phyloP scores from a whole-genome alignment of 1,140 invertebrate genomes.

The Lanistes nyassanus region DNA sequence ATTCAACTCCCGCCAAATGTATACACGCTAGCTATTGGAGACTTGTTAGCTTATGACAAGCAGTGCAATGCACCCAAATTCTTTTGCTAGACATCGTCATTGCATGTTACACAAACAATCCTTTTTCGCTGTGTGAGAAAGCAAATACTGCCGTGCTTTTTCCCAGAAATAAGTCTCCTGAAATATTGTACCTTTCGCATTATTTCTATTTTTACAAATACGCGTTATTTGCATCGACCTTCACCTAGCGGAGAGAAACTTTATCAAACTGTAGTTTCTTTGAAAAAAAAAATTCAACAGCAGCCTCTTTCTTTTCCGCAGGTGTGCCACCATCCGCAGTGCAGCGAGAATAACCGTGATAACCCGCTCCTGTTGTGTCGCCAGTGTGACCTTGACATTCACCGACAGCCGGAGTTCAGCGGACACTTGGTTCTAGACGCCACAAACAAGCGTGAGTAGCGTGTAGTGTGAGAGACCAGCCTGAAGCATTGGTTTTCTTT shows the following conservation, averaged over 20 bases:
- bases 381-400: conserved; percentile 44
- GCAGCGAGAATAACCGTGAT: conserved; percentile 43
- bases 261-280: too few relatives aligned
- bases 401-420: conserved; percentile 37
- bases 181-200: neutral
- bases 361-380: conserved; percentile 44
- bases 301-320: conserved; percentile 26
- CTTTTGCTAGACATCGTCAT: too few relatives aligned
- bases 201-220: neutral
- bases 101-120: too few relatives aligned
- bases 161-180: neutral
- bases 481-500: too few relatives aligned
- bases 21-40: neutral
- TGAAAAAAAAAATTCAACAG: too few relatives aligned
- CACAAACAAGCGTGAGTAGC: conserved; percentile 35
- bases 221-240: neutral
- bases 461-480: too few relatives aligned
- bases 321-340: conserved; percentile 52
- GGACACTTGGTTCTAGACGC: conserved; percentile 51
- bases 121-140: too few relatives aligned
- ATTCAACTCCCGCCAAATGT: neutral
- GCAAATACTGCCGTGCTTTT: too few relatives aligned
- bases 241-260: neutral
- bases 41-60: neutral
- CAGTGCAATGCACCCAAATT: too few relatives aligned